Base-by-base conservation (phyloP, 1,140 invertebrate genomes). In the Aplysia californica region DNA sequence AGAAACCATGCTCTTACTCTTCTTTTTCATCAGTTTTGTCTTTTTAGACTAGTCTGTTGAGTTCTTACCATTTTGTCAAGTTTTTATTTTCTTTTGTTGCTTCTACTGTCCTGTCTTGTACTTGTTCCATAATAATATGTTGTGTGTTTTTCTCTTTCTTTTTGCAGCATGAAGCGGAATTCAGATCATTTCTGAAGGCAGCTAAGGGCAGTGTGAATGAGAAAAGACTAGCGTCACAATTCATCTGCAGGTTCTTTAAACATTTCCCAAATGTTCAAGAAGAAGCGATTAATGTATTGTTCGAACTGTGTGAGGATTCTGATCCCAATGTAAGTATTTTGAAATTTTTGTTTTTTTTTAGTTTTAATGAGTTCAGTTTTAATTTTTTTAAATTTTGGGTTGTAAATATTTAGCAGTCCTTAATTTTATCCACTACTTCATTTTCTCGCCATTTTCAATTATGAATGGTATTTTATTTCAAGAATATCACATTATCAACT, bases 221-320 rank as follows among this genome's bases (percentile, higher is more conserved):
- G 87, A 98, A 98, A 88, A 93, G 95, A 76, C 90, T 99, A 68
- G 96, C 96, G 29, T 96, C 96, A 31, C 97, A 98, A 90, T 98
- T 98, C 82, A 98, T 98, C 87, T 94, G 95, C 0, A 93, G 96
- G 87, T 98, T 98, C 90, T 97, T 97, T 83, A 96, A 96, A 86
- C 92, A 95, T 89, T 99, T 98, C 89, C 97, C 97, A 15, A 91
- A 92, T 78, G 89, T 96, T 66, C 93, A 94, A 10, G 94, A 96
- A 83, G 93, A 95, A 86, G 95, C 96, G 5, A 94, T 98, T 76
- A 95, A 98, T 91, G 95, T 96, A 77, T 93, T 97, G 84, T 93
- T 98, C 80, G 96, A 98, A 92, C 91, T 99, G 0, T 98, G 97
- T 89, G 97, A 98, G 91, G 97, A 98, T 93, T 95, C 96, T 86